These are phyloP conservation scores for Planiliza haematocheilus DNA, from an alignment of 2,113 vertebrate species.

Conservation along the genomic window DNA sequence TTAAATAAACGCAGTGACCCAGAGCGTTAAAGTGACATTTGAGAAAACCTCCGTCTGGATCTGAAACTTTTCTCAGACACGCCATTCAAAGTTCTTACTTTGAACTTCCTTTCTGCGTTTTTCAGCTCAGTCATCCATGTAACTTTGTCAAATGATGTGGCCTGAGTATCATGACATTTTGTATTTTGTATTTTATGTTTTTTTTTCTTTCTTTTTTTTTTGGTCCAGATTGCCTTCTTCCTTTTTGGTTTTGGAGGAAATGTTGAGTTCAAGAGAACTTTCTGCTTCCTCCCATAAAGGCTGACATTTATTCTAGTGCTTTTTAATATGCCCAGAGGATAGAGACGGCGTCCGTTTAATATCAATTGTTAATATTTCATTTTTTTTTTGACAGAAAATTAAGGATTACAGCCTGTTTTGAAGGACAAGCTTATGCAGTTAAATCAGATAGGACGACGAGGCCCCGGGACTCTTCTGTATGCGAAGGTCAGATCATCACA, in stretches of 20 bases:
- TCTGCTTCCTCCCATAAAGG: too few species aligned
- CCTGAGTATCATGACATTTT: slow-evolving; percentile 6
- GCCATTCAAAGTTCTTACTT: not conserved
- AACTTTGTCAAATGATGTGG: not conserved
- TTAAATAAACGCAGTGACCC: not conserved
- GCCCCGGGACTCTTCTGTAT: too few species aligned
- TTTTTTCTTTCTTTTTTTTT: not conserved
- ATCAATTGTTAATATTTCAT: not conserved
- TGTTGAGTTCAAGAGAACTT: not conserved
- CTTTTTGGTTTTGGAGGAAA: slow-evolving; percentile 12
- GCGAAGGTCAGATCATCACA: too few species aligned
- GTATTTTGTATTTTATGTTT: not conserved
- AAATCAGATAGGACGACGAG: too few species aligned
- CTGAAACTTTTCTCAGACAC: not conserved
- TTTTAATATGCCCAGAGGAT: too few species aligned
- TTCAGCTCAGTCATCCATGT: slow-evolving; percentile 11
- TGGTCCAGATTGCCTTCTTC: too few species aligned
- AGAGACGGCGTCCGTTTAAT: too few species aligned
- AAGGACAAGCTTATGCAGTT: too few species aligned
- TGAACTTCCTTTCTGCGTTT: not conserved
- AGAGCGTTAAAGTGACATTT: not conserved
- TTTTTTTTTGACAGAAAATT: not conserved
- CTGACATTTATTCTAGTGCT: too few species aligned
- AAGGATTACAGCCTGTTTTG: not conserved
- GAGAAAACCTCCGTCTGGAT: not conserved